Conservation (phyloP, 2,888 invertebrate genomes). For the Scelioninae gen. 1 region DNA sequence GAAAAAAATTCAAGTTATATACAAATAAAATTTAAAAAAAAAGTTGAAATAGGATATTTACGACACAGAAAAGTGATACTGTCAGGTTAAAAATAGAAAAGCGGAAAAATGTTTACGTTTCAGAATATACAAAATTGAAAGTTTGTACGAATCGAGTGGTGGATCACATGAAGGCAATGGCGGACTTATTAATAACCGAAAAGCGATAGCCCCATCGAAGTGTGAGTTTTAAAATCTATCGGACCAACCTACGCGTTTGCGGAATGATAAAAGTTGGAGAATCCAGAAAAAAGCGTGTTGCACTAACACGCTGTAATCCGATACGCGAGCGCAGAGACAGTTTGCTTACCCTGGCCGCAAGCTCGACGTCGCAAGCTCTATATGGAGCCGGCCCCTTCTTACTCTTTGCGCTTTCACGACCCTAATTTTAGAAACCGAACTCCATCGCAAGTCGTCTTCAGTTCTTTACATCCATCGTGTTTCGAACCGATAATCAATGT, state of each 20-base stretch:
- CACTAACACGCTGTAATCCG: slow-evolving; percentile 77
- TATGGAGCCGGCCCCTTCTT: slow-evolving; percentile 81
- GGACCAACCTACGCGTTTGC: slow-evolving; percentile 69
- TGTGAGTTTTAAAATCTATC: slow-evolving; percentile 44
- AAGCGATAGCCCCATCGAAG: slow-evolving; percentile 30
- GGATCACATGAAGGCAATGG: slow-evolving; percentile 40
- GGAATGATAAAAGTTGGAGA: slow-evolving; percentile 72
- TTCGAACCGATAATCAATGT: slow-evolving; percentile 29
- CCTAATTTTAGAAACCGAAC: slow-evolving; percentile 82
- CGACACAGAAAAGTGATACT: no score
- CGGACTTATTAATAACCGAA: slow-evolving; percentile 54
- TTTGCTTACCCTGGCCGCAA: slow-evolving; percentile 81
- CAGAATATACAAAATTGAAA: no score
- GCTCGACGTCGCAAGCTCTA: slow-evolving; percentile 81
- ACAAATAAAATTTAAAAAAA: no score
- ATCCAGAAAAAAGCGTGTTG: slow-evolving; percentile 72
- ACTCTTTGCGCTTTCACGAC: slow-evolving; percentile 74
- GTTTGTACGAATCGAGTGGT: slow-evolving; percentile 48
- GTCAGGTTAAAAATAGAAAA: no score
- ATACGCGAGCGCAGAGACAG: slow-evolving; percentile 76
- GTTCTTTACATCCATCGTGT: slow-evolving; percentile 34
- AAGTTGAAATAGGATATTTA: no score
- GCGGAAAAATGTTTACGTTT: no score
- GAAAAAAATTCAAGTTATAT: no score
- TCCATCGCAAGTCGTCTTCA: slow-evolving; percentile 71